Conservation (phyloP, 1,140 invertebrate genomes). For the Leptestheria dahalacensis region DNA sequence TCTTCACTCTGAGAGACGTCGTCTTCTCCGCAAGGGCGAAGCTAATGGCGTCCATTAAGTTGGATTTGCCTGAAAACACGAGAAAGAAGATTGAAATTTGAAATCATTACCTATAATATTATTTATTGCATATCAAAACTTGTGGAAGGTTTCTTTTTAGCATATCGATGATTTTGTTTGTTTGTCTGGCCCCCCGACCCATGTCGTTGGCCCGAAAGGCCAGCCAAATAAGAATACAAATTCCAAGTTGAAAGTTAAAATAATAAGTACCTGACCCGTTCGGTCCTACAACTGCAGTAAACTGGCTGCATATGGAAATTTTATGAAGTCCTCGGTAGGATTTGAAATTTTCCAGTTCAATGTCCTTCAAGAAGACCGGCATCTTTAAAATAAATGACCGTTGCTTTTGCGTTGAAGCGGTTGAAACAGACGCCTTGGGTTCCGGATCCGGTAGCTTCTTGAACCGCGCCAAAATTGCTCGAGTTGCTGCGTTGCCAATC, state of each 20-base stretch:
- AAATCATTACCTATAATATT: not conserved
- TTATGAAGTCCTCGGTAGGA: conserved; percentile 85
- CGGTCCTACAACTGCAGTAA: conserved; percentile 95
- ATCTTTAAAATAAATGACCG: not conserved
- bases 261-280: conserved; percentile 81
- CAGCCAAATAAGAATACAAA: not conserved
- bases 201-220: too few relatives aligned
- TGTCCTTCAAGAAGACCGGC: conserved; percentile 59
- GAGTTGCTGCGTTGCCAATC: too few relatives aligned
- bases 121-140: too few relatives aligned
- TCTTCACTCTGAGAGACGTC: conserved; percentile 81
- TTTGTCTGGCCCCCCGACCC: too few relatives aligned
- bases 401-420: not conserved
- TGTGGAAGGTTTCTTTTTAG: too few relatives aligned
- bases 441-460: too few relatives aligned
- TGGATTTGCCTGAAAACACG: conserved; percentile 74
- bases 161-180: too few relatives aligned
- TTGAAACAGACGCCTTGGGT: too few relatives aligned
- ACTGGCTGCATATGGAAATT: conserved; percentile 89
- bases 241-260: conserved; percentile 18
- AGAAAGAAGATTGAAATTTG: not conserved
- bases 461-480: too few relatives aligned
- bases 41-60: conserved; percentile 99
- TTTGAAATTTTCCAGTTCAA: conserved; percentile 99
- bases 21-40: conserved; percentile 99